Evolutionary conservation across 2,113 vertebrate species (phyloP).

Genomic region (Amblyornis subalaris): DNA sequence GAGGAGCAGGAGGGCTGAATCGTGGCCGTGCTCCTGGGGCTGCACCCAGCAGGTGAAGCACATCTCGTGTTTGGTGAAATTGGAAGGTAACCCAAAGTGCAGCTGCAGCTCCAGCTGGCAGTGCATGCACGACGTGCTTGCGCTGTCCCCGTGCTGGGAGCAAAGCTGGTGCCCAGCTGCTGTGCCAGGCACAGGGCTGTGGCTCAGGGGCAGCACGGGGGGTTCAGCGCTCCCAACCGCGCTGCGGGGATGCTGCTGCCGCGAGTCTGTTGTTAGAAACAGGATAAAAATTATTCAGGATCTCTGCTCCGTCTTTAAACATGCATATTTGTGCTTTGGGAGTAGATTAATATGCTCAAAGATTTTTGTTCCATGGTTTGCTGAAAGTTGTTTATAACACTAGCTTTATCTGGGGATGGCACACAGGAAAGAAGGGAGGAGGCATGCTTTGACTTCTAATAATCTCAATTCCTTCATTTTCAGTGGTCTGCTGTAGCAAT

Average conservation of each 20-base stretch:
- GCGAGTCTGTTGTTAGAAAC: accelerated
- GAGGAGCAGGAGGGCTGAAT: neutral
- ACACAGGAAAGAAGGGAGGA: neutral
- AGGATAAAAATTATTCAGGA: neutral
- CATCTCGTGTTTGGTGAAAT: accelerated
- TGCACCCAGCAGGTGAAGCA: neutral
- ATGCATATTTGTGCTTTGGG: neutral
- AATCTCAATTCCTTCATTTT: neutral
- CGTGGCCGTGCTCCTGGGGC: neutral
- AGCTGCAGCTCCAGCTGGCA: neutral
- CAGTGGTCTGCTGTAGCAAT: neutral
- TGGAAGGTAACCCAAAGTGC: neutral
- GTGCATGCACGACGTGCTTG: accelerated
- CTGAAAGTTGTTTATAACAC: neutral
- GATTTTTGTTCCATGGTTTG: neutral
- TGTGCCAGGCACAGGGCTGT: neutral
- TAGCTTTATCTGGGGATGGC: neutral
- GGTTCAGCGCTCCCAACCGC: neutral
- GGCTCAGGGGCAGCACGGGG: accelerated
- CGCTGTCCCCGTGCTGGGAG: neutral
- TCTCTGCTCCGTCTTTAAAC: neutral
- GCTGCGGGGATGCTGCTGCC: accelerated
- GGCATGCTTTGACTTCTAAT: neutral
- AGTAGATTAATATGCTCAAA: neutral
- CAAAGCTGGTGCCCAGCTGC: neutral